phyloP scores from a whole-genome alignment of 2,113 vertebrate species.

The Ctenomys sociabilis region DNA sequence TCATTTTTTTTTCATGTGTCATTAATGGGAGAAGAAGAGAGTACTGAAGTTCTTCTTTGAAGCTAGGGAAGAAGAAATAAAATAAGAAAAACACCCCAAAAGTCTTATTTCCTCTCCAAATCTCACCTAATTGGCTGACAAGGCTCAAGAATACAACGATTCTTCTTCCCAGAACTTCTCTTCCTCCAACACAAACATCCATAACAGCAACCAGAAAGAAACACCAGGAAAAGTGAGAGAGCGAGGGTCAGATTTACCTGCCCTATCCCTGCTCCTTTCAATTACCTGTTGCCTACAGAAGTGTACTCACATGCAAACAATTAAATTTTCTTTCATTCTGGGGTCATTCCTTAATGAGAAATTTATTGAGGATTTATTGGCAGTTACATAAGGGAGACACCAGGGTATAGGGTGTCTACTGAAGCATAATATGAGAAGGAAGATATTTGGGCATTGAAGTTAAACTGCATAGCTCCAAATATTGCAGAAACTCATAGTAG shows the following conservation, averaged over 20 bases:
- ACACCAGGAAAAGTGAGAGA: not conserved
- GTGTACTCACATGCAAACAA: not conserved
- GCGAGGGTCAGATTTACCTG: not conserved
- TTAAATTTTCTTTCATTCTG: not conserved
- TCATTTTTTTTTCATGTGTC: too few species aligned
- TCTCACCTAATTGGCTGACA: not conserved
- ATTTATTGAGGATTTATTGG: not conserved
- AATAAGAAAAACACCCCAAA: not conserved
- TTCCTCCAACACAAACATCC: not conserved
- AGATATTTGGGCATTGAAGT: not conserved
- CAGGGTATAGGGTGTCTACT: not conserved
- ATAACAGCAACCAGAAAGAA: not conserved
- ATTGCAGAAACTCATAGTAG: conserved; percentile 38
- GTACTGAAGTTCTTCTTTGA: not conserved
- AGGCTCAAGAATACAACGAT: not conserved
- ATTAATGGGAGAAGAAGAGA: not conserved
- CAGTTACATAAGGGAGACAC: not conserved
- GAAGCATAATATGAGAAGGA: not conserved
- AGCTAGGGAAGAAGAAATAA: not conserved
- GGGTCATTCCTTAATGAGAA: not conserved
- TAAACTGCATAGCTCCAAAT: conserved; percentile 31
- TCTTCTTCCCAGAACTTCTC: not conserved
- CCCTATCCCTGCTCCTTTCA: not conserved
- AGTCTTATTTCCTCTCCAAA: not conserved
- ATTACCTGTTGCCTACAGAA: not conserved